Evolutionary conservation across 23 tunicate genomes (phyloP).

Genomic region (Phallusia fumigata): DNA sequence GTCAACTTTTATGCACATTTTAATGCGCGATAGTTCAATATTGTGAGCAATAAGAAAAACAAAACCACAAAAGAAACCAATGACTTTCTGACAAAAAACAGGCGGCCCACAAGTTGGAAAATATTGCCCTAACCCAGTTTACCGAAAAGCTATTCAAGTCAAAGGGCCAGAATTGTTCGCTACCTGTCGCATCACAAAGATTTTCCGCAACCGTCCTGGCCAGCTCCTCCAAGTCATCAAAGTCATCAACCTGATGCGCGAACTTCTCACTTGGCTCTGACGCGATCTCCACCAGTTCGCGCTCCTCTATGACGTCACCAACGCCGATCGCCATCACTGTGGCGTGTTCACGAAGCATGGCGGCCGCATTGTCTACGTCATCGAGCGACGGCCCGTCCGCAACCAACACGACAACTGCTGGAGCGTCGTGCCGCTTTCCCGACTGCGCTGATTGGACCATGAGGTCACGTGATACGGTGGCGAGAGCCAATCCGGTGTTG

Average conservation of each 20-base stretch:
- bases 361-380: constrained; percentile 28
- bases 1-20: too few relatives aligned
- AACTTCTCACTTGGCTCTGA: constrained; percentile 42
- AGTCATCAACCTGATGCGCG: constrained; percentile 23
- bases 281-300: constrained; percentile 30
- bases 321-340: constrained; percentile 38
- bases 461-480: constrained; percentile 20
- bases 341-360: constrained; percentile 32
- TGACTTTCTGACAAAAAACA: too few relatives aligned
- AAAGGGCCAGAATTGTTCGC: too few relatives aligned
- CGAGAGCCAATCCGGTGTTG: constrained; percentile 47
- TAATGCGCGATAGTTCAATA: too few relatives aligned
- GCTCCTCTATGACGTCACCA: constrained; percentile 19
- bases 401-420: constrained; percentile 31
- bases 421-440: constrained; percentile 32
- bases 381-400: constrained; percentile 45
- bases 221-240: constrained; percentile 30
- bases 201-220: constrained; percentile 21
- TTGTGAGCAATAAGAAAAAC: too few relatives aligned
- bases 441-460: constrained; percentile 10
- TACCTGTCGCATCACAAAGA: constrained; percentile 43
- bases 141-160: too few relatives aligned
- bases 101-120: too few relatives aligned
- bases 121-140: too few relatives aligned
- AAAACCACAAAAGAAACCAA: too few relatives aligned